Evolutionary conservation across 2,888 invertebrate species (phyloP).

Genomic region (Dolomedes plantarius): DNA sequence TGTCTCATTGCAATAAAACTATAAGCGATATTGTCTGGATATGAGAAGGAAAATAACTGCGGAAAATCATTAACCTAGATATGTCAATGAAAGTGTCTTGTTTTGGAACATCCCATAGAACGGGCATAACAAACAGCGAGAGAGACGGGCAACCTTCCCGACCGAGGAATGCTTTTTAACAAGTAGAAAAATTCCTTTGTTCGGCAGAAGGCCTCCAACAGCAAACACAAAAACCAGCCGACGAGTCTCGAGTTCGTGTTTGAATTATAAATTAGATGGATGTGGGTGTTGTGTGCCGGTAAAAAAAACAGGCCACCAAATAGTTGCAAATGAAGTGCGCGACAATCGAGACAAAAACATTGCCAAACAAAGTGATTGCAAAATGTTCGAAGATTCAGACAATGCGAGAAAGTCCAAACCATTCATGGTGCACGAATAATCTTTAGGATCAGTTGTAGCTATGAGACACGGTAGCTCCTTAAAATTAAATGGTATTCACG

Average conservation of each 20-base stretch:
- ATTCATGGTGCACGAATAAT: not conserved
- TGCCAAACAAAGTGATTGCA: constrained; percentile 14
- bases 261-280: constrained; percentile 6
- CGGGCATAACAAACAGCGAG: not conserved
- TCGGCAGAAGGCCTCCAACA: not conserved
- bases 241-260: not conserved
- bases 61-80: constrained; percentile 16
- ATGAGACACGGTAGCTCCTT: too few relatives aligned
- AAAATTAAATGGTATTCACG: too few relatives aligned
- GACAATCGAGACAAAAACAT: constrained; percentile 10
- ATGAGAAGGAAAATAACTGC: not conserved
- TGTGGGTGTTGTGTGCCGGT: not conserved
- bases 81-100: not conserved
- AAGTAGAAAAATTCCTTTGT: not conserved
- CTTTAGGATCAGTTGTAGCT: not conserved
- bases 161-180: not conserved
- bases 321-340: not conserved
- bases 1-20: not conserved
- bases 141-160: not conserved
- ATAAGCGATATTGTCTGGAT: not conserved
- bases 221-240: not conserved
- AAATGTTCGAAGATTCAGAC: not conserved
- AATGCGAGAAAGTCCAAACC: not conserved
- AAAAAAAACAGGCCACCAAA: not conserved
- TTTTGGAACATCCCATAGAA: constrained; percentile 10